Base-by-base conservation (phyloP, 35 echinoderm and acorn worm genomes). In the Stichopus chloronotus region DNA sequence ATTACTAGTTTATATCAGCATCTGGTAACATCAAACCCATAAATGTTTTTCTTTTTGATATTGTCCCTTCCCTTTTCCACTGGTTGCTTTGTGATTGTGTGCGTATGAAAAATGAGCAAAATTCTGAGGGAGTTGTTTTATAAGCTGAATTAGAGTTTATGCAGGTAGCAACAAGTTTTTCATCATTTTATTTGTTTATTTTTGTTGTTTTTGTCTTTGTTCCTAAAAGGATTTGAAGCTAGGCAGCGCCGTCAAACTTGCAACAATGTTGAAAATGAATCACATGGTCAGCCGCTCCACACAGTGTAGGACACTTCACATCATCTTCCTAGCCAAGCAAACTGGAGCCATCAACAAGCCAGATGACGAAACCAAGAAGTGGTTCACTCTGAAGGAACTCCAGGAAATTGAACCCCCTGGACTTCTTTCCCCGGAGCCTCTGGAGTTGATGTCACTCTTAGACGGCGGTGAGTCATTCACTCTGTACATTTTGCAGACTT, bases 341-440 rank as follows among this genome's bases (percentile, higher is more conserved):
- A 53, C 87, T 16, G 80, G 80, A 12, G 59, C 25, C 57, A 52
- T 24, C 57, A 20, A 52, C 25, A 19, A 63, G n/a, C 25, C 65
- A 20, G 61, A 58, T 3, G 13, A 52, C 16, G 43, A 65, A 23
- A 17, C 23, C 12, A 54, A 10, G 0, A 65, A 72, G 57, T 89
- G 87, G 87, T 89, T 71, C 24, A 54, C n/a, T 6, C 5, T 69
- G 55, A 61, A 89, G 87, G 65, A 89, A 3, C 60, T 89, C 30
- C 43, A 53, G 14, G 60, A 89, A 19, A 89, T 89, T 1, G 19
- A 52, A n/a, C 1, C 59, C 1, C 87, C 87, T 4, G 87, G 87
- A 11, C 87, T 89, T 43, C 87, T 89, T 17, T 89, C 87, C 8
- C 87, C 87, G 14, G 87, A 89, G 12, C 87, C 87, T 20, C 13